Evolutionary conservation across 2,888 invertebrate species (phyloP).

Genomic region (Ormyrus nitidulus): DNA sequence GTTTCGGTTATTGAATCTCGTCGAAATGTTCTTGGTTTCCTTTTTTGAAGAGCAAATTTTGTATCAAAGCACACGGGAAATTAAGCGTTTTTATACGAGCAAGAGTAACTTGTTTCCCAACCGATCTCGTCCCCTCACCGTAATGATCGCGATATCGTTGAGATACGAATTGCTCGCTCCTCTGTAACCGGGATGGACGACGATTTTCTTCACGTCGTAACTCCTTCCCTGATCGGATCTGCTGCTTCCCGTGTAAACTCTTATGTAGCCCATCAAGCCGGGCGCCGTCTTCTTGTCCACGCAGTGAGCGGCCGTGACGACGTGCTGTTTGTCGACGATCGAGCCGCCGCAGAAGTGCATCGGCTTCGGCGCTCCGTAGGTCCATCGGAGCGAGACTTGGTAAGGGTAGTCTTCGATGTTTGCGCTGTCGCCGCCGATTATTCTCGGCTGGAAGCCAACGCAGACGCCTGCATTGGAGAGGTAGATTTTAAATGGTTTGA

Average conservation of each 20-base stretch:
- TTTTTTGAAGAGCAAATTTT: no score
- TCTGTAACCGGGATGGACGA: constrained; percentile 26
- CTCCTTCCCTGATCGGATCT: constrained; percentile 1
- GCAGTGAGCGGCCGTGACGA: constrained; percentile 47
- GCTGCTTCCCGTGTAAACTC: constrained; percentile 30
- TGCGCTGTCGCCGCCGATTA: constrained; percentile 30
- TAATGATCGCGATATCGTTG: constrained; percentile 40
- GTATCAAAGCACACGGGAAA: no score
- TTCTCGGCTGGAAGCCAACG: no score
- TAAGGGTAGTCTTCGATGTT: constrained; percentile 33
- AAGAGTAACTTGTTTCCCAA: no score
- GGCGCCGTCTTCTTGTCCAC: constrained; percentile 18
- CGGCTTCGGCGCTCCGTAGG: constrained; percentile 20
- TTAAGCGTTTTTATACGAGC: no score
- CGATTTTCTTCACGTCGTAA: constrained; percentile 7
- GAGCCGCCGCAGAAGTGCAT: constrained; percentile 43
- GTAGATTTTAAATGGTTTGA: no score
- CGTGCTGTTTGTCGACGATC: constrained; percentile 15
- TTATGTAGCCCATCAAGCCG: not conserved
- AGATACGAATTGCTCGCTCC: constrained; percentile 11
- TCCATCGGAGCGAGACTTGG: constrained; percentile 41
- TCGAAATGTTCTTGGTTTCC: no score
- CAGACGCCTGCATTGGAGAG: no score
- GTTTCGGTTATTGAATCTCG: no score
- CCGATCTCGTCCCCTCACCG: not conserved